Evolutionary conservation across 1,140 invertebrate genomes (phyloP).

Genomic region (Aphidius gifuensis): DNA sequence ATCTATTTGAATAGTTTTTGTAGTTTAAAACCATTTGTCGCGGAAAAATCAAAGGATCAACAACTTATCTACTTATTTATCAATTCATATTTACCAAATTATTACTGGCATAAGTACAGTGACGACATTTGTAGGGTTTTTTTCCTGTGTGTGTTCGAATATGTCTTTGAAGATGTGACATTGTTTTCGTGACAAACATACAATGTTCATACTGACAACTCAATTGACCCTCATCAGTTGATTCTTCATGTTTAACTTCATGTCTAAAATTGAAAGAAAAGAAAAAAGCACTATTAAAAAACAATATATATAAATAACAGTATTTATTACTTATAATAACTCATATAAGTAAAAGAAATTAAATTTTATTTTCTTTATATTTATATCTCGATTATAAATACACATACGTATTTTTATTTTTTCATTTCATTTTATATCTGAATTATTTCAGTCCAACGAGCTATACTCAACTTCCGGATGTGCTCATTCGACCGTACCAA

Average conservation of each 20-base stretch:
- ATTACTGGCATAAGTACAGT: conserved; percentile 76
- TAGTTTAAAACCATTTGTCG: no score
- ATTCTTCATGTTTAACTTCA: conserved; percentile 35
- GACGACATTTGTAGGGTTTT: conserved; percentile 82
- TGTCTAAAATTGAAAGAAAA: conserved; percentile 35
- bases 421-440: no score
- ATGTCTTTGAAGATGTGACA: conserved; percentile 75
- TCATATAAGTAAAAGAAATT: background rate
- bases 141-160: conserved; percentile 72
- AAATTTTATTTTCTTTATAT: background rate
- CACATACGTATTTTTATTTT: no score
- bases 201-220: conserved; percentile 53
- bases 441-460: no score
- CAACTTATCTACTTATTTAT: background rate
- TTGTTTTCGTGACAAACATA: conserved; percentile 62
- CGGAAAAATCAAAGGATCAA: no score
- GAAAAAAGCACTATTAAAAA: no score
- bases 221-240: conserved; percentile 20
- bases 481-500: no score
- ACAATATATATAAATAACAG: no score
- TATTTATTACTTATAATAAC: conserved; percentile 4
- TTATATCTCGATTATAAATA: no score
- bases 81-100: conserved; percentile 58
- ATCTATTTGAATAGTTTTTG: no score
- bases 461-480: no score